Percentiles rank a stretch among this genome's conserved stretches.
Evolutionary conservation across 2,113 vertebrate genomes (phyloP).

Genomic region (Merops nubicus): DNA sequence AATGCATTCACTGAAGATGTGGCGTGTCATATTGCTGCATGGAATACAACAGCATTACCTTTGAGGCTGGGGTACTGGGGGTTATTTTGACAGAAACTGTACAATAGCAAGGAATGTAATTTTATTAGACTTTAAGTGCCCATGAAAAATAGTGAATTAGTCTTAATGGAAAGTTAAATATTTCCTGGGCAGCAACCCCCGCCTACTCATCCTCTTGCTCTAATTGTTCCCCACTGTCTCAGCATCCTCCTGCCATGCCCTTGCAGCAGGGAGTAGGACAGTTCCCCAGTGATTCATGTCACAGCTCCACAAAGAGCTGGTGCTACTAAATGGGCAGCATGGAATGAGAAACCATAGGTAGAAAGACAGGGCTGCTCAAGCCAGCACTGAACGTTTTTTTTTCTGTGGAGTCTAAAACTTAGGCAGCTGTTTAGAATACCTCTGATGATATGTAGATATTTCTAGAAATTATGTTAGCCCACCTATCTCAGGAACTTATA

Average conservation of each 20-base stretch:
- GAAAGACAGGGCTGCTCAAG: not conserved
- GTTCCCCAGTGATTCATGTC: not conserved
- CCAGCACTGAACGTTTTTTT: not conserved
- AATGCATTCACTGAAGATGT: not conserved
- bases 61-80: not conserved
- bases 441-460: accelerated
- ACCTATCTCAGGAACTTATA: not conserved
- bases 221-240: not conserved
- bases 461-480: not conserved
- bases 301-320: not conserved
- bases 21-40: not conserved
- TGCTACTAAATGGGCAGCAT: not conserved
- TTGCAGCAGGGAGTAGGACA: not conserved
- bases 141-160: not conserved
- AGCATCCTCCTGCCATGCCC: not conserved
- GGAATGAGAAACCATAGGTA: not conserved
- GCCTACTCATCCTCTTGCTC: not conserved
- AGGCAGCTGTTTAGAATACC: not conserved
- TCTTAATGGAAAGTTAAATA: not conserved
- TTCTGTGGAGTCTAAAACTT: not conserved
- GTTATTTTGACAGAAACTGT: not conserved
- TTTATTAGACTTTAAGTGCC: not conserved
- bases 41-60: not conserved
- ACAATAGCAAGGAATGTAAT: not conserved
- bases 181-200: not conserved